phyloP scores from a whole-genome alignment of 1,140 invertebrate species.

The Tetraneura akinire region DNA sequence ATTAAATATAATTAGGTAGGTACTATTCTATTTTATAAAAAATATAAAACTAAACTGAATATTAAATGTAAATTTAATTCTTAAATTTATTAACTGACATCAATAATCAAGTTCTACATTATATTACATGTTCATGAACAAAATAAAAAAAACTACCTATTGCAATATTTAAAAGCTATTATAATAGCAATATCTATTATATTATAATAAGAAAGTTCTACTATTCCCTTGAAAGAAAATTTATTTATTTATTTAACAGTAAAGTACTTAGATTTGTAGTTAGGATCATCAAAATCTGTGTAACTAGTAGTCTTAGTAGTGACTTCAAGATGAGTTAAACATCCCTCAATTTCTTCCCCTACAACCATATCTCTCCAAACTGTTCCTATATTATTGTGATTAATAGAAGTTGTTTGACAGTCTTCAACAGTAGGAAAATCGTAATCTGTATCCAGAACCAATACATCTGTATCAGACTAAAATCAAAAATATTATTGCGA shows the following conservation, averaged over 20 bases:
- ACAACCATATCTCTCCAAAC: slow-evolving; percentile 43
- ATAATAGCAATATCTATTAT: no score
- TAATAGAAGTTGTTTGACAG: background rate
- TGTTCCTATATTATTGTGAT: slow-evolving; percentile 13
- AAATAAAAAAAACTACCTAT: background rate
- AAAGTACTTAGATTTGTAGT: slow-evolving; percentile 17
- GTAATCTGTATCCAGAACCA: slow-evolving; percentile 15
- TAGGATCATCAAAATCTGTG: slow-evolving; percentile 39
- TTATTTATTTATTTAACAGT: background rate
- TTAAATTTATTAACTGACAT: no score
- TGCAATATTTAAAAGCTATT: background rate
- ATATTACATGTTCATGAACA: no score
- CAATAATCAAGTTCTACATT: no score
- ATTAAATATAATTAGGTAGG: no score
- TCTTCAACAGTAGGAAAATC: background rate
- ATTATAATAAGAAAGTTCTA: no score
- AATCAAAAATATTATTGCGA: background rate
- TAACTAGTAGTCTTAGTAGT: slow-evolving; percentile 1
- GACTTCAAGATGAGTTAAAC: slow-evolving; percentile 31
- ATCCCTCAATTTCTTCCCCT: slow-evolving; percentile 19
- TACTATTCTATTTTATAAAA: no score
- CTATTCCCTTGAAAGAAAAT: no score
- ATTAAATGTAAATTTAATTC: no score
- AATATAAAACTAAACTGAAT: no score
- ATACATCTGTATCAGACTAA: slow-evolving; percentile 9